Conservation (phyloP, 2,888 invertebrate genomes). For the Melipona beecheii region DNA sequence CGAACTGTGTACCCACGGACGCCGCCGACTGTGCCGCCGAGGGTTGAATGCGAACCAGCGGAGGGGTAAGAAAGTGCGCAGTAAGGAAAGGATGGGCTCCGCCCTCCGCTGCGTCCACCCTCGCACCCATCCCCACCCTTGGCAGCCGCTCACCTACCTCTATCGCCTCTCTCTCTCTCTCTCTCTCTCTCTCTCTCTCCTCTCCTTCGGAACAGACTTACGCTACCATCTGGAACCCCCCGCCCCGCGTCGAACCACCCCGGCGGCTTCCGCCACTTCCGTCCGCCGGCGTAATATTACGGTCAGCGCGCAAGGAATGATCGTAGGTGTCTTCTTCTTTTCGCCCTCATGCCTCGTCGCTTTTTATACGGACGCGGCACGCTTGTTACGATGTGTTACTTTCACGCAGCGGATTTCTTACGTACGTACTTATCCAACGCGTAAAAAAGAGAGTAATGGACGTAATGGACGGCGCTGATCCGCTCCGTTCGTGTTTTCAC, state of each 20-base stretch:
- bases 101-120: constrained; percentile 57
- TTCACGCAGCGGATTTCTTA: too few species aligned
- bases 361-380: not conserved
- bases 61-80: constrained; percentile 80
- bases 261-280: constrained; percentile 14
- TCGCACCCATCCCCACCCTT: constrained; percentile 40
- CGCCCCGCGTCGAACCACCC: constrained; percentile 16
- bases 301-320: not conserved
- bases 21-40: constrained; percentile 60
- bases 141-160: constrained; percentile 13
- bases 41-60: constrained; percentile 68
- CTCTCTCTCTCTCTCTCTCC: not conserved
- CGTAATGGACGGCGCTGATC: too few species aligned
- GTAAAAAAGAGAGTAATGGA: too few species aligned
- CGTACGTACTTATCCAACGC: too few species aligned
- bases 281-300: constrained; percentile 11
- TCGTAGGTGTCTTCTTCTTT: constrained; percentile 1
- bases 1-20: constrained; percentile 71
- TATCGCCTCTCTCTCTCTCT: constrained; percentile 5
- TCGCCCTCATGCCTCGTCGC: too few species aligned
- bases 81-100: constrained; percentile 77
- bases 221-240: constrained; percentile 50
- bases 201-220: constrained; percentile 27
- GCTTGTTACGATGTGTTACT: too few species aligned
- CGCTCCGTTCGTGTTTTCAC: too few species aligned